Evolutionary conservation across 2,113 vertebrate species (phyloP), one percentile per base, ranked within the genome.

Genomic region (Chunga burmeisteri): DNA sequence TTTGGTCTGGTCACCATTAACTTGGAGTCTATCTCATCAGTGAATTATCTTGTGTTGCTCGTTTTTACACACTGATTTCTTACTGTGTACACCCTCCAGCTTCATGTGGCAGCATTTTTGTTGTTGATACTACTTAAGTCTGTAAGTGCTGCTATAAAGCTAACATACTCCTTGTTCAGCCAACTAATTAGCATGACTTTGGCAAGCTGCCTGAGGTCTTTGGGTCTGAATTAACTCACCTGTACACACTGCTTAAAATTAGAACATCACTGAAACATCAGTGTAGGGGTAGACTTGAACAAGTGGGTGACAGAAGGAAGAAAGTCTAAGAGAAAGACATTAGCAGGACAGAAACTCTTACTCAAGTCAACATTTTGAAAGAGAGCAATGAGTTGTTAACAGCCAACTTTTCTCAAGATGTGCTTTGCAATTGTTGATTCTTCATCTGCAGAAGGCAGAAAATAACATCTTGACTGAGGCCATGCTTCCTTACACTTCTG

Each of bases 131-230:
- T 70, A 65, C 29, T 67, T 23, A 46, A 63, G 56, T 74, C 36
- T 71, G 11, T 52, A 46, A 46, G 15, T 58, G 27, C 63, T 95
- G 27, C 49, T 79, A 12, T 77, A 70, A 77, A 66, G 36, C 49
- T 94, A 72, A 75, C 36, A 42, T 23, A 72, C 11, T 84, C 30
- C 30, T 86, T 86, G 55, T 29, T 83, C 74, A 80, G 65, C 19
- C 65, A 68, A 5, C 44, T 94, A 80, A 93, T 93, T 95, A 93
- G 70, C 89, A 61, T 89, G 70, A 38, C 53, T 59, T 79, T 87
- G 85, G 78, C 86, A 90, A 72, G 53, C 44, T 84, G 86, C 91
- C 89, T 59, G n/a, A 90, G 20, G 55, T 67, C 58, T 72, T 58
- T 27, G 22, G 11, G 49, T 86, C 40, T 88, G 73, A 85, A 72